phyloP scores from a whole-genome alignment of 2,888 invertebrate species.

The Boloria euphrosyne region DNA sequence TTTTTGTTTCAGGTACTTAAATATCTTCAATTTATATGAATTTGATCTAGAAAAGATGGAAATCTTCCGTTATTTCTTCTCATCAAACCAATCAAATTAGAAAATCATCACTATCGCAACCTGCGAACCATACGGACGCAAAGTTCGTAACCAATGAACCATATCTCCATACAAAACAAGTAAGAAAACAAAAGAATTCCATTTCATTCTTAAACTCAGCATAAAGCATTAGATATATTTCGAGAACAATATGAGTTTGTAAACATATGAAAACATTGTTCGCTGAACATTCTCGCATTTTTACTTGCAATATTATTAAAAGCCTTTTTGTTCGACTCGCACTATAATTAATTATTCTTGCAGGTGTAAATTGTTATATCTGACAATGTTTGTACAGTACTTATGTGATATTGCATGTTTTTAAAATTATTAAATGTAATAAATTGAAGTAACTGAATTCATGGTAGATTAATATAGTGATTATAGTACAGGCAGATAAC shows the following conservation, averaged over 20 bases:
- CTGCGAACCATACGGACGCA: too few species aligned
- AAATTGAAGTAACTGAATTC: too few species aligned
- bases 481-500: too few species aligned
- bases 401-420: not conserved
- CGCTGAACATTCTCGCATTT: constrained; percentile 6
- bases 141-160: too few species aligned
- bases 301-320: constrained; percentile 33
- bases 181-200: constrained; percentile 8
- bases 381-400: constrained; percentile 8
- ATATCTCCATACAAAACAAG: not conserved
- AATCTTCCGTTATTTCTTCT: too few species aligned
- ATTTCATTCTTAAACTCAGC: not conserved
- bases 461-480: too few species aligned
- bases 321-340: constrained; percentile 30
- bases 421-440: too few species aligned
- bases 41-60: too few species aligned
- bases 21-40: not conserved
- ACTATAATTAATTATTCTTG: constrained; percentile 34
- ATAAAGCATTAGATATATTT: constrained; percentile 7
- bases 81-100: too few species aligned
- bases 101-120: too few species aligned
- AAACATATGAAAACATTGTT: constrained; percentile 20
- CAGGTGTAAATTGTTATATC: constrained; percentile 11
- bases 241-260: constrained; percentile 10
- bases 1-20: constrained; percentile 14